Evolutionary conservation across 2,888 invertebrate species (phyloP), one percentile per base, ranked within the genome.

Genomic region (Keiferia lycopersicella): DNA sequence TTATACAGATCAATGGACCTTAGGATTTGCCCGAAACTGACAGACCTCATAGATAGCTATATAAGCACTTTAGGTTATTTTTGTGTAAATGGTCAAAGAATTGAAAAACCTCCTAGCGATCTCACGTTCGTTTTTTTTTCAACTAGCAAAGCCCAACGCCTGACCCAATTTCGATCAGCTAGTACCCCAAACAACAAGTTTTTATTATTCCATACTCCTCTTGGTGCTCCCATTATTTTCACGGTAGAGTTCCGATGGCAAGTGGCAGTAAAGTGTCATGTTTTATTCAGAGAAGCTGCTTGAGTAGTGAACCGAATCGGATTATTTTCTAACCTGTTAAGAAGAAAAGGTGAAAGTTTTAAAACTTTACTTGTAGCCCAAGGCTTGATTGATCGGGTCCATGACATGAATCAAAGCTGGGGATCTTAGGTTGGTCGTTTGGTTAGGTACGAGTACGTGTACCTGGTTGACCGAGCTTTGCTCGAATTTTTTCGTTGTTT

Each of bases 221-320:
- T 30, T 26, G 14, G 12, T 30, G 26, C 34, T 30, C 56, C 26
- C 56, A 56, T 56, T 56, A 56, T 56, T 56, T 56, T 56, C 56
- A 56, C 56, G 56, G 56, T 56, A 56, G 30, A 56, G 56, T 56
- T 10, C 56, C 56, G 56, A 26, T 56, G 56, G 56, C 56, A 56
- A 56, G 26, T 58, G 58, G 38, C 38, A 18, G 16, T n/a, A 56
- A 56, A 61, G 45, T 20, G 38, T 56, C 22, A 64, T 64, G 57
- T 64, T 61, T 64, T 64, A 64, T 64, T 64, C 64, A 64, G 34
- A 30, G 16, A 26, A 22, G 56, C 61, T 65, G 45, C 61, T 60
- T 59, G 34, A 58, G 65, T 64, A 67, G 65, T 65, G 62, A 65
- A 56, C 62, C 60, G 66, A 64, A 68, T 39, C 61, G 48, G 57